A percentile compares a stretch with the other conserved stretches of the same genome.
phyloP scores from a whole-genome alignment of 2,113 vertebrate genomes.

The Anthoscopus minutus region DNA sequence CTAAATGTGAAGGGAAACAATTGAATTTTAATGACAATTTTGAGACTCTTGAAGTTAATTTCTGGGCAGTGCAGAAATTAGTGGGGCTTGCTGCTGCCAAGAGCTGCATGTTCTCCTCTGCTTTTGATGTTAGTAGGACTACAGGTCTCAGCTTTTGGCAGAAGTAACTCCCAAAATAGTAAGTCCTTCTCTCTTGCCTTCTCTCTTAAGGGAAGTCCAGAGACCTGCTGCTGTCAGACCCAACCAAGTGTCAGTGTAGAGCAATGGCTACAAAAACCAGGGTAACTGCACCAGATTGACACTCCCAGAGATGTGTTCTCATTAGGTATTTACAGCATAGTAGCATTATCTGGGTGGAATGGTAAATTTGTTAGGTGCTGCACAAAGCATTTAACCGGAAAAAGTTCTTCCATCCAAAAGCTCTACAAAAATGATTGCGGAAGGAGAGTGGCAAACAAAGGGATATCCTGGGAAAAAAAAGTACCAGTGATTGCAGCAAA shows the following conservation, averaged over 20 bases:
- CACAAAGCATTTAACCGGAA: neutral
- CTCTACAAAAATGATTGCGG: neutral
- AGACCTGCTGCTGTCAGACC: neutral
- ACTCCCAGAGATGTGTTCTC: neutral
- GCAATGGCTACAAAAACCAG: neutral
- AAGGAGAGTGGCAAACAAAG: neutral
- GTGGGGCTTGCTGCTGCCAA: neutral
- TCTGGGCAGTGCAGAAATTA: conserved; percentile 10
- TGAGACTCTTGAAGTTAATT: neutral
- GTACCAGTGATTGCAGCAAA: neutral
- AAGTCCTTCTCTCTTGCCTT: neutral
- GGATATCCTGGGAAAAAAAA: conserved; percentile 5
- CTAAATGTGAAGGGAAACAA: conserved; percentile 25
- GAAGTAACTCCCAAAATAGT: neutral
- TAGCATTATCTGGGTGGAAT: neutral
- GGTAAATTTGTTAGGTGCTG: neutral
- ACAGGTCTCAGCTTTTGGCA: neutral
- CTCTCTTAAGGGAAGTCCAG: neutral
- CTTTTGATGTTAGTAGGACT: neutral
- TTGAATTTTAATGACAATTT: conserved; percentile 41
- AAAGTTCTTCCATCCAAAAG: neutral
- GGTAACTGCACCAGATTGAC: neutral
- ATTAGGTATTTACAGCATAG: neutral
- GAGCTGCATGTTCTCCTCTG: neutral
- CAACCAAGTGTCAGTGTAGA: neutral